These are phyloP conservation scores for Ypsolopha scabrella DNA, from an alignment of 2,888 invertebrate species.

Conservation along the genomic window DNA sequence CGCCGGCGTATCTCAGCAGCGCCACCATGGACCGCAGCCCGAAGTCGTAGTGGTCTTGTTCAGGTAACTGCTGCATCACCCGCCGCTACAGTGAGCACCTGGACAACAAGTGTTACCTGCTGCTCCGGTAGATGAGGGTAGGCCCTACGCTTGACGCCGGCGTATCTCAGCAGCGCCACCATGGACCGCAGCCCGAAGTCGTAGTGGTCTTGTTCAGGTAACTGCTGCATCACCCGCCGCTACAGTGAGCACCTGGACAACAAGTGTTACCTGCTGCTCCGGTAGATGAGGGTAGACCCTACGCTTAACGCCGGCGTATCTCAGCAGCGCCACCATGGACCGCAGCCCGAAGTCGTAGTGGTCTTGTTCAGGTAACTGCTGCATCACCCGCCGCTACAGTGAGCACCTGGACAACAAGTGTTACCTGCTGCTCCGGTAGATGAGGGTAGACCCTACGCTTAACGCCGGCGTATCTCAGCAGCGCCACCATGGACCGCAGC, in stretches of 20 bases:
- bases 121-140: slow-evolving; percentile 88
- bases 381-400: slow-evolving; percentile 86
- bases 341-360: slow-evolving; percentile 93
- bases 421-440: no score
- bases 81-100: no score
- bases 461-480: no score
- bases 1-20: slow-evolving; percentile 85
- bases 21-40: slow-evolving; percentile 90
- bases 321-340: slow-evolving; percentile 86
- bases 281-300: slow-evolving; percentile 75
- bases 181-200: slow-evolving; percentile 88
- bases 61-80: no score
- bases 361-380: slow-evolving; percentile 89
- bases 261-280: slow-evolving; percentile 81
- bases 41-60: slow-evolving; percentile 92
- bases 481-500: no score
- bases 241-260: slow-evolving; percentile 74
- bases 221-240: slow-evolving; percentile 84
- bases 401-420: slow-evolving; percentile 73
- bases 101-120: no score
- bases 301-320: slow-evolving; percentile 88
- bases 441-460: no score
- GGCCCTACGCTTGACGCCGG: slow-evolving; percentile 84
- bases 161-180: slow-evolving; percentile 86
- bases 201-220: slow-evolving; percentile 90